These are phyloP conservation scores for Drosophila ananassae DNA, from an alignment of 1,140 invertebrate species.

Conservation along the genomic window DNA sequence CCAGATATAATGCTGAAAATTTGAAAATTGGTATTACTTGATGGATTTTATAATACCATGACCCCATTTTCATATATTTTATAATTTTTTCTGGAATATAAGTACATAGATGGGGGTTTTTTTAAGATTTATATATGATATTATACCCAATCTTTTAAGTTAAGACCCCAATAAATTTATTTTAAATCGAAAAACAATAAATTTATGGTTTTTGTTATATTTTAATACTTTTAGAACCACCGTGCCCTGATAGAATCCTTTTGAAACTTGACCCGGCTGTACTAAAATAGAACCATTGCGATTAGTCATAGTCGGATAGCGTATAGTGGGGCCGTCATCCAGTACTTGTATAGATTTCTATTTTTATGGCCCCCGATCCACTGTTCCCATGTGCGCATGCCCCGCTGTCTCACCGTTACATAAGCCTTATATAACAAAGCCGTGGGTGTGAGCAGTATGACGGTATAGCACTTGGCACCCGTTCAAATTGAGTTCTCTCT, in stretches of 20 bases:
- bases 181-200: neutral
- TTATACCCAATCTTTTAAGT: neutral
- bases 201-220: neutral
- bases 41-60: neutral
- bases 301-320: constrained; percentile 53
- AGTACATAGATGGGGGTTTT: neutral
- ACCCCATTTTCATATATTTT: neutral
- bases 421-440: constrained; percentile 73
- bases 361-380: constrained; percentile 51
- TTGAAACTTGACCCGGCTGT: constrained; percentile 50
- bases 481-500: constrained; percentile 19
- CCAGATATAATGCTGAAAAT: constrained; percentile 8
- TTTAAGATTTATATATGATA: neutral
- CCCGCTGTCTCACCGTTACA: constrained; percentile 62
- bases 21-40: constrained; percentile 1
- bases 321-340: constrained; percentile 6
- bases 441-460: constrained; percentile 45
- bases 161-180: neutral
- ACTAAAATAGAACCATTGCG: constrained; percentile 52
- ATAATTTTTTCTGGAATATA: neutral
- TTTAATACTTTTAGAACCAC: neutral
- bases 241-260: constrained; percentile 35
- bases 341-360: constrained; percentile 44
- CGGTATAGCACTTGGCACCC: constrained; percentile 18
- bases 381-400: constrained; percentile 72